Base-by-base conservation (phyloP, 2,113 vertebrate genomes). In the Neotoma lepida region DNA sequence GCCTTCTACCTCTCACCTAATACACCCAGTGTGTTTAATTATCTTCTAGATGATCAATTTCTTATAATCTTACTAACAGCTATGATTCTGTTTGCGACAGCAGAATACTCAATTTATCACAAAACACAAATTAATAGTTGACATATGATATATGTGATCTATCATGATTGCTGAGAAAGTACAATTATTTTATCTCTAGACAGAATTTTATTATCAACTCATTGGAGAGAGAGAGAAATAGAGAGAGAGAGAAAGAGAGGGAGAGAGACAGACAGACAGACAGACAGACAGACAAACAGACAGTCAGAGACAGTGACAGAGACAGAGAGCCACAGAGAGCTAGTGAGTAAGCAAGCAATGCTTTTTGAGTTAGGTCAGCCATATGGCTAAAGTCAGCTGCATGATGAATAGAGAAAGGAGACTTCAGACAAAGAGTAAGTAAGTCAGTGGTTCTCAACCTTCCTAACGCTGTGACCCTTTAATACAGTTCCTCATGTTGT, bases 231-330 rank as follows among this genome's bases (percentile, higher is more conserved):
- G 44, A 15, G 9, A 33, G 39, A n/a, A n/a, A n/a, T n/a, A n/a
- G n/a, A 17, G 9, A 28, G 24, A 51, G 12, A 4, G 28, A 6
- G 2, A 12, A 12, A 8, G 4, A 35, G 33, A 71, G n/a, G 12
- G 20, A 73, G 39, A 26, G n/a, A 22, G 17, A 49, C 7, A 71
- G 39, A 26, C 4, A 17, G 13, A n/a, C 4, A 35, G 64, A 12
- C n/a, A n/a, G n/a, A 4, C n/a, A n/a, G n/a, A 13, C 8, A 26
- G 10, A 49, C 12, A 3, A 9, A 2, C 0, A 30, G 64, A 8
- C 4, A 33, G 33, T 41, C 20, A 24, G 39, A 73, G 71, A 26
- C 18, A 22, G 8, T 41, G 41, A 28, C 46, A 68, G 66, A 35
- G 33, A 35, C 2, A 18, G 7, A 18, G 33, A n/a, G 6, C 18